Conservation (phyloP, 2,888 invertebrate species). For the Yponomeuta malinellus region DNA sequence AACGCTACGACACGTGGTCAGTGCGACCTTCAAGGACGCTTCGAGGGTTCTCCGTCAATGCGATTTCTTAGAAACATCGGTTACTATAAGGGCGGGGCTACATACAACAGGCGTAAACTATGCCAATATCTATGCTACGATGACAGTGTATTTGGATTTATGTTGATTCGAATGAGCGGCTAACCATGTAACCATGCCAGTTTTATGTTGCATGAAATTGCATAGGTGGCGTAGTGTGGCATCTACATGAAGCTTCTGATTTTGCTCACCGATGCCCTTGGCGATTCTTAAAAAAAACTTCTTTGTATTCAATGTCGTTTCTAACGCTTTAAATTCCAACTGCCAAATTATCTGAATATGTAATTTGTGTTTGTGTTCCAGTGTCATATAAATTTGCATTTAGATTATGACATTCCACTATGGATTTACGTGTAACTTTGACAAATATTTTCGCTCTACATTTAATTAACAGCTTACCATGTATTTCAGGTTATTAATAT, state of each 20-base stretch:
- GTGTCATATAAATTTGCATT: neutral
- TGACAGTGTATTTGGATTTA: neutral
- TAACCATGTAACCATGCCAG: neutral
- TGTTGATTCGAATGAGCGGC: neutral
- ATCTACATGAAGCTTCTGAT: neutral
- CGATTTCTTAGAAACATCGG: neutral
- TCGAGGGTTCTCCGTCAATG: neutral
- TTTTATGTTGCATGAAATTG: neutral
- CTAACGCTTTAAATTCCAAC: neutral
- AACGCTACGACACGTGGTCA: slow-evolving; percentile 40
- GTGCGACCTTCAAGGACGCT: slow-evolving; percentile 40
- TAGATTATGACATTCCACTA: neutral
- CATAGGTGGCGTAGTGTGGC: neutral
- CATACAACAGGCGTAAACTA: neutral
- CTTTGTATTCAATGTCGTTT: neutral
- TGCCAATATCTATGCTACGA: neutral
- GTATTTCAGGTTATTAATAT: neutral
- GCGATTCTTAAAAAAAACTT: neutral
- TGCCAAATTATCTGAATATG: neutral
- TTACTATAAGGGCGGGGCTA: neutral
- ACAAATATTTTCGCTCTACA: neutral
- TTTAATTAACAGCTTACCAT: neutral
- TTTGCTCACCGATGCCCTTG: neutral
- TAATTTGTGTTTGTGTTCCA: neutral
- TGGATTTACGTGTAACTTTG: neutral